Evolutionary conservation across 2,113 vertebrate genomes (phyloP).

Genomic region (Corvus hawaiiensis): DNA sequence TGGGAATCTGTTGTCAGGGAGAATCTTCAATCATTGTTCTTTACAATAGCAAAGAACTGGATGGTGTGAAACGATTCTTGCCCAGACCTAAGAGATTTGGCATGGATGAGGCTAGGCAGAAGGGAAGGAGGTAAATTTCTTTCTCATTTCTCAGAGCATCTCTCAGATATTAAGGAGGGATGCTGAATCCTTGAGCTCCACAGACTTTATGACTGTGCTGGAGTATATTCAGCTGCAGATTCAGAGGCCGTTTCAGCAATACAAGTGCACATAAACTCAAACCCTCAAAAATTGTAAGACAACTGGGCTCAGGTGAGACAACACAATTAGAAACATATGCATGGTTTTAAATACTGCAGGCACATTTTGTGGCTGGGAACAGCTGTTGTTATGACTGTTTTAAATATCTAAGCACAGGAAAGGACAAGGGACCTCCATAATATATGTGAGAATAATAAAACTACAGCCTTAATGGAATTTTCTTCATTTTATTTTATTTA

Average conservation of each 20-base stretch:
- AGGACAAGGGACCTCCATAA: neutral
- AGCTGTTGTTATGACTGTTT: neutral
- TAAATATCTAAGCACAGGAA: neutral
- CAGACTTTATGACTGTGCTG: neutral
- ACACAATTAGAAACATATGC: neutral
- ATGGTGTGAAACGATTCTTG: neutral
- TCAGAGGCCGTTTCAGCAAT: neutral
- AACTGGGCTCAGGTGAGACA: conserved; percentile 16
- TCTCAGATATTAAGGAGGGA: neutral
- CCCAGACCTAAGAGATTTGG: neutral
- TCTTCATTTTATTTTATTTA: neutral
- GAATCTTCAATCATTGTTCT: neutral
- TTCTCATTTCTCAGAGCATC: neutral
- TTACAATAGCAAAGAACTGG: neutral
- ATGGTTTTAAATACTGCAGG: conserved; percentile 7
- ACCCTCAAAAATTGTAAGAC: neutral
- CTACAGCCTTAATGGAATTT: neutral
- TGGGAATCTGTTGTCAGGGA: neutral
- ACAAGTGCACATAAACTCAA: neutral
- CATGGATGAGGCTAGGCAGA: neutral
- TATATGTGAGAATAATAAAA: neutral
- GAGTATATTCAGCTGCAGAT: neutral
- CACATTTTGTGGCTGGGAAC: neutral
- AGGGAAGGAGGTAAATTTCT: neutral
- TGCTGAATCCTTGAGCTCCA: neutral